Conservation (phyloP, 2,113 vertebrate species). For the Abramis brama region DNA sequence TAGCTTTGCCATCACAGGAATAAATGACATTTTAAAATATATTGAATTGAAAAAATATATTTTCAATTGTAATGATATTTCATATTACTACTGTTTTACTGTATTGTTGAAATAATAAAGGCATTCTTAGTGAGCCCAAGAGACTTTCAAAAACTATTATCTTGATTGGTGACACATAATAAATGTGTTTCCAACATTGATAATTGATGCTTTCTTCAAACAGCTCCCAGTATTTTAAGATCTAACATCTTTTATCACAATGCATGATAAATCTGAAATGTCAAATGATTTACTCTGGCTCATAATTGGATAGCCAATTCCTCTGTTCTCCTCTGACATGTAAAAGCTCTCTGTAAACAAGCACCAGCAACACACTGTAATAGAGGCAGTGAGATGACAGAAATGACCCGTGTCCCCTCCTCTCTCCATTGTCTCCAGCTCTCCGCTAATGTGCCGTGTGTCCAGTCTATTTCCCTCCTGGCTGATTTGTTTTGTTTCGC, state of each 20-base stretch:
- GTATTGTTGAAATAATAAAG: neutral
- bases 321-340: slow-evolving; percentile 2
- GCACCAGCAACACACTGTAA: neutral
- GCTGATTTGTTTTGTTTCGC: slow-evolving; percentile 2
- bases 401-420: neutral
- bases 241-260: slow-evolving; percentile 6
- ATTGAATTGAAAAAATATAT: no score
- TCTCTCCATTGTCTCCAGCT: neutral
- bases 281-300: slow-evolving; percentile 2
- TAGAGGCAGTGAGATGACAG: slow-evolving; percentile 2
- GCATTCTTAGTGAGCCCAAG: neutral
- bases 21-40: no score
- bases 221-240: neutral
- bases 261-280: neutral
- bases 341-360: slow-evolving; percentile 10
- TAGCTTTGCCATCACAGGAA: no score
- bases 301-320: slow-evolving; percentile 1
- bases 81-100: no score
- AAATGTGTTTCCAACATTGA: neutral
- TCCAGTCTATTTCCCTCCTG: neutral
- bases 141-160: neutral
- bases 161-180: neutral
- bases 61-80: no score
- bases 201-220: neutral
- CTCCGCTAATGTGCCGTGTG: neutral